phyloP scores from a whole-genome alignment of 2,888 invertebrate genomes.

The Pyrrhosoma nymphula region DNA sequence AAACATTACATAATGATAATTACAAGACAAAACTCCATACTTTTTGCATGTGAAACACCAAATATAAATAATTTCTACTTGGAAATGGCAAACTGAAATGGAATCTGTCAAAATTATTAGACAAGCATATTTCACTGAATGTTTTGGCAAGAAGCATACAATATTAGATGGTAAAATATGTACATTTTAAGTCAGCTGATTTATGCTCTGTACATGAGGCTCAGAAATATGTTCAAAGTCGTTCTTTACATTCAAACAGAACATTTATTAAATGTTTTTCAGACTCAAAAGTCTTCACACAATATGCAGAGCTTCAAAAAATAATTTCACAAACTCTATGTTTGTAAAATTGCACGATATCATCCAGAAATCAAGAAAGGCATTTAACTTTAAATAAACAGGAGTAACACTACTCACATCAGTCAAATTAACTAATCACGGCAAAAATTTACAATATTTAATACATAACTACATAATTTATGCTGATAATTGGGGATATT shows the following conservation, averaged over 20 bases:
- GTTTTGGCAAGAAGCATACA: slow-evolving; percentile 54
- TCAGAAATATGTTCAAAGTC: background rate
- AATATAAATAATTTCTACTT: slow-evolving; percentile 41
- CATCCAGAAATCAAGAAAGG: background rate
- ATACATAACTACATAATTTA: slow-evolving; percentile 49
- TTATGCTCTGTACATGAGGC: slow-evolving; percentile 56
- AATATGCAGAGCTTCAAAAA: slow-evolving; percentile 34
- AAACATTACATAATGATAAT: background rate
- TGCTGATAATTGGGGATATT: background rate
- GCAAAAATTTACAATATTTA: slow-evolving; percentile 24
- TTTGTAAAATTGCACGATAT: background rate
- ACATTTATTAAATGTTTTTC: background rate
- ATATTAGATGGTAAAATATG: slow-evolving; percentile 41
- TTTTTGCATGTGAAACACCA: slow-evolving; percentile 49
- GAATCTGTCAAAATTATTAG: slow-evolving; percentile 43
- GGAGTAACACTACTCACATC: slow-evolving; percentile 30
- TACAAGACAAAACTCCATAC: slow-evolving; percentile 21
- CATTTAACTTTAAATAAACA: background rate
- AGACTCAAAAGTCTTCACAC: background rate
- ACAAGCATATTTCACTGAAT: slow-evolving; percentile 59
- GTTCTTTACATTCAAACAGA: slow-evolving; percentile 41
- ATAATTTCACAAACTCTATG: background rate
- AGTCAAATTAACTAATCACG: slow-evolving; percentile 7
- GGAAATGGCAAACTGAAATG: slow-evolving; percentile 46
- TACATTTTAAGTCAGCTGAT: slow-evolving; percentile 19